phyloP scores from a whole-genome alignment of 2,113 vertebrate genomes.

The Atractosteus spatula region DNA sequence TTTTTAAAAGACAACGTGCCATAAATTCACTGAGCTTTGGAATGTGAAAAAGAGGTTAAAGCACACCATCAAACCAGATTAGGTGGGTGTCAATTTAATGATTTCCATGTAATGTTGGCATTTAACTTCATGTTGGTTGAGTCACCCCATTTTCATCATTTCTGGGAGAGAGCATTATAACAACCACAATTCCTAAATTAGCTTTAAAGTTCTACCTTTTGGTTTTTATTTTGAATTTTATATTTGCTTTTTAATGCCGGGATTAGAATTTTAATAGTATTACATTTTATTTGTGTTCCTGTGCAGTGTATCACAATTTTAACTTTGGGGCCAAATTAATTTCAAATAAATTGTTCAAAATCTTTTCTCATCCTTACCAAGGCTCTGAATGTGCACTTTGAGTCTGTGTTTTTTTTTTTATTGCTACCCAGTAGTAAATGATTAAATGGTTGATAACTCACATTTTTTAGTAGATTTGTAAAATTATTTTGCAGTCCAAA shows the following conservation, averaged over 20 bases:
- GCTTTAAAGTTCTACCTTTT: not conserved
- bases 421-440: not conserved
- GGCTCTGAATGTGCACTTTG: not conserved
- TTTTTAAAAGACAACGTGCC: not conserved
- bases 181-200: too few species aligned
- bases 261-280: not conserved
- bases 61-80: not conserved
- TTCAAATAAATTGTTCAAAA: slow-evolving; percentile 15
- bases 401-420: not conserved
- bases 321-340: slow-evolving; percentile 10
- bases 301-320: slow-evolving; percentile 12
- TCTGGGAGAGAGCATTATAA: too few species aligned
- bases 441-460: too few species aligned
- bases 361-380: slow-evolving; percentile 1
- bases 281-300: slow-evolving; percentile 4
- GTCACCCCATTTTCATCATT: not conserved
- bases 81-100: slow-evolving; percentile 17
- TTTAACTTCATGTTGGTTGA: not conserved
- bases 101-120: not conserved
- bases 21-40: not conserved
- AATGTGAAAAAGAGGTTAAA: slow-evolving; percentile 14
- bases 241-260: not conserved
- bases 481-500: too few species aligned
- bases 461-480: not conserved
- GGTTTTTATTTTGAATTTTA: not conserved